Conservation (phyloP, 2,797 vertebrate genomes). For the Prunella strophiata region DNA sequence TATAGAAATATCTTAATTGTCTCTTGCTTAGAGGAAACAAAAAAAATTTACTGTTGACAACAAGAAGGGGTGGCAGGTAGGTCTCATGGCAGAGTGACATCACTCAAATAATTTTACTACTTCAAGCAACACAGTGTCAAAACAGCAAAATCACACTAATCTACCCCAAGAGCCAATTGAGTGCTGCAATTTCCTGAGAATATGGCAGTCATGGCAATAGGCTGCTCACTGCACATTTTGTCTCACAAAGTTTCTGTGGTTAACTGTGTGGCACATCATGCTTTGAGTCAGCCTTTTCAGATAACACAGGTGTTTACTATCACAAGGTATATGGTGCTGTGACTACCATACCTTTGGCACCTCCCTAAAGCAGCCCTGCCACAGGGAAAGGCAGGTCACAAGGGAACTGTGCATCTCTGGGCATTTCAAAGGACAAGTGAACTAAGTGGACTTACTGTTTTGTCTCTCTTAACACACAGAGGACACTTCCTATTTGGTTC, state of each 20-base stretch:
- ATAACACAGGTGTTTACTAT: background rate
- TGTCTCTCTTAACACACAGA: background rate
- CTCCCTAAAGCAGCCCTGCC: background rate
- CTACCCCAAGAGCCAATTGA: background rate
- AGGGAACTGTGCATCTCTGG: background rate
- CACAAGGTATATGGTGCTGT: background rate
- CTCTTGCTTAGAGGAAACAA: background rate
- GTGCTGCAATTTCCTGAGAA: background rate
- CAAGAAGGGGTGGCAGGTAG: background rate
- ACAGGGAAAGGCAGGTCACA: background rate
- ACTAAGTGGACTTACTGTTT: background rate
- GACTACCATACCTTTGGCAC: background rate
- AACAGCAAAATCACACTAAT: background rate
- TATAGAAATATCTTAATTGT: background rate
- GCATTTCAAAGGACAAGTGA: background rate
- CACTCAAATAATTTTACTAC: constrained; percentile 1
- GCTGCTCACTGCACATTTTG: background rate
- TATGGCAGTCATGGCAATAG: background rate
- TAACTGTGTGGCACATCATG: background rate
- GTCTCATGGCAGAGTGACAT: background rate
- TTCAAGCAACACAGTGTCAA: background rate
- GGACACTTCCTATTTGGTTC: background rate
- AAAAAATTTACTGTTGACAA: background rate
- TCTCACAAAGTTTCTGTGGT: background rate
- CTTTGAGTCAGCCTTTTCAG: background rate